phyloP scores from a whole-genome alignment of 2,113 vertebrate species.

The Elephantulus edwardii region DNA sequence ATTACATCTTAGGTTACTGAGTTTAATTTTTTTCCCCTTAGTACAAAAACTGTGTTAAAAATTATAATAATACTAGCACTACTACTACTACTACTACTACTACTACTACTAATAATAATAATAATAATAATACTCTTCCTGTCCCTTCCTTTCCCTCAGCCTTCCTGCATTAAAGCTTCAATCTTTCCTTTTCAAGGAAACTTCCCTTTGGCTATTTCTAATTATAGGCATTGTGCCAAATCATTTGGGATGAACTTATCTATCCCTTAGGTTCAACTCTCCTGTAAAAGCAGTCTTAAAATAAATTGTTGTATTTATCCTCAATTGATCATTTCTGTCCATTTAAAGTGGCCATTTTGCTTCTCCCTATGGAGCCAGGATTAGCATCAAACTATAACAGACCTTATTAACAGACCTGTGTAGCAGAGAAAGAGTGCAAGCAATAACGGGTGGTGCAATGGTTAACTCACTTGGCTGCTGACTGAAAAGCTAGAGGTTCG shows the following conservation, averaged over 20 bases:
- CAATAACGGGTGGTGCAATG: too few species aligned
- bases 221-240: background rate
- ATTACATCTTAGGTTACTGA: background rate
- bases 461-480: too few species aligned
- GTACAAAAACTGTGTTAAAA: background rate
- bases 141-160: background rate
- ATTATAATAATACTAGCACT: too few species aligned
- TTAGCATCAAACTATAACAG: background rate
- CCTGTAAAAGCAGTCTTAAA: conserved; percentile 22
- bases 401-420: too few species aligned
- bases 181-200: background rate
- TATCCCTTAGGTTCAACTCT: background rate
- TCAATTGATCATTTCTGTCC: conserved; percentile 11
- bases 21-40: background rate
- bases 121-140: background rate
- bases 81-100: too few species aligned
- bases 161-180: background rate
- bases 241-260: background rate
- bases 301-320: conserved; percentile 13
- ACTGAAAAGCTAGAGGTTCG: too few species aligned
- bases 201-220: conserved; percentile 18
- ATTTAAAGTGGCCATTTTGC: background rate
- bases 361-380: background rate
- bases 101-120: too few species aligned
- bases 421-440: too few species aligned